A percentile compares a stretch with the other conserved stretches of the same genome.
These are phyloP conservation scores for Pogonomyrmex californicus DNA, from an alignment of 1,140 invertebrate genomes.

Conservation along the genomic window DNA sequence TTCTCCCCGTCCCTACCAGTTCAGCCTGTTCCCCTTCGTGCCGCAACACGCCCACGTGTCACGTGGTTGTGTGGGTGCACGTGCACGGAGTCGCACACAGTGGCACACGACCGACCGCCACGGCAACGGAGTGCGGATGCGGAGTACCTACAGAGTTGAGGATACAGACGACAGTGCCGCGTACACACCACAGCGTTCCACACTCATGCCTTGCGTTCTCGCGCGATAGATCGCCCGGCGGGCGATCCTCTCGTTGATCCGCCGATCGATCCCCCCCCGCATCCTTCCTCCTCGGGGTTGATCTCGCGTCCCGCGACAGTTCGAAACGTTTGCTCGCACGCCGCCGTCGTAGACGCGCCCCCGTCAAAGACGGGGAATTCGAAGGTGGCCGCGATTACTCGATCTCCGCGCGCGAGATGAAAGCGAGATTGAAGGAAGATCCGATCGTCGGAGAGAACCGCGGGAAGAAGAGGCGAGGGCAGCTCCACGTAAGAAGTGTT, in stretches of 20 bases:
- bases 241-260: conserved; percentile 43
- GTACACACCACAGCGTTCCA: conserved; percentile 80
- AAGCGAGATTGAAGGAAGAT: conserved; percentile 7
- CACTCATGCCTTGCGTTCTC: conserved; percentile 78
- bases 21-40: conserved; percentile 46
- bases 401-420: conserved; percentile 42
- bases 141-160: conserved; percentile 75
- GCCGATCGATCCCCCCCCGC: conserved; percentile 36
- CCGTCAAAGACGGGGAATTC: conserved; percentile 41
- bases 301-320: conserved; percentile 18
- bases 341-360: background rate
- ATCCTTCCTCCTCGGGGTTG: background rate
- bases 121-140: conserved; percentile 75
- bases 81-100: conserved; percentile 50
- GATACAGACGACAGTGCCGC: conserved; percentile 80
- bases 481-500: background rate
- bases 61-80: conserved; percentile 57
- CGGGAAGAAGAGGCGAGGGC: background rate
- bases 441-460: conserved; percentile 38
- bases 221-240: conserved; percentile 68
- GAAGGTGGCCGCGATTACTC: conserved; percentile 19
- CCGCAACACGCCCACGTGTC: conserved; percentile 65
- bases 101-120: conserved; percentile 25
- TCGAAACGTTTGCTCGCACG: background rate
- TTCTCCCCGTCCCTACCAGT: conserved; percentile 37